Evolutionary conservation across 2,797 vertebrate species (phyloP).

Genomic region (Phrynocephalus vlangalii): DNA sequence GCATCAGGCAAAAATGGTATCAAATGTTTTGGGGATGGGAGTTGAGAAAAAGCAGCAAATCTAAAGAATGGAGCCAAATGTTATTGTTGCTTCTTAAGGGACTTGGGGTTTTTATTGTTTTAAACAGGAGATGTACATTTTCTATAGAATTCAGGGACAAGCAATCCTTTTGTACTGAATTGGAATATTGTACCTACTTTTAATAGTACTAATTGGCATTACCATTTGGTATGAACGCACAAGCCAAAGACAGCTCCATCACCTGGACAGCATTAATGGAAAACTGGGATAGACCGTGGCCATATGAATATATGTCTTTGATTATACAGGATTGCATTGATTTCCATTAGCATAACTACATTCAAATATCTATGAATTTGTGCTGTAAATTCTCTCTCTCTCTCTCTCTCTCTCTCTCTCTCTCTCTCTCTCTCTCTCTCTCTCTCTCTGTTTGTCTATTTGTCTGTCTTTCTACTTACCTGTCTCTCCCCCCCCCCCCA

Average conservation of each 20-base stretch:
- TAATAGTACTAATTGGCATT: not conserved
- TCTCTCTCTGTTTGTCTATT: not conserved
- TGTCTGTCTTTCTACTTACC: not conserved
- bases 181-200: not conserved
- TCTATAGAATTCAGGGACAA: not conserved
- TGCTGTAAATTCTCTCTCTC: not conserved
- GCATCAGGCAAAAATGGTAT: no score
- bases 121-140: not conserved
- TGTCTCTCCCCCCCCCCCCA: no score
- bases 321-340: not conserved
- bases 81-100: not conserved
- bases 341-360: not conserved
- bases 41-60: no score
- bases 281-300: not conserved
- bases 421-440: not conserved
- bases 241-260: not conserved
- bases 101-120: not conserved
- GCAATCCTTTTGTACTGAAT: not conserved
- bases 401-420: not conserved
- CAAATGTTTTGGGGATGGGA: no score
- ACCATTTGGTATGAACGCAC: not conserved
- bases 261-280: not conserved
- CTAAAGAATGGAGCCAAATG: not conserved
- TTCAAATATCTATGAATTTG: not conserved
- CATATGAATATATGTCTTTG: not conserved